Evolutionary conservation across 2,113 vertebrate genomes (phyloP).

Genomic region (Dendropsophus ebraccatus): DNA sequence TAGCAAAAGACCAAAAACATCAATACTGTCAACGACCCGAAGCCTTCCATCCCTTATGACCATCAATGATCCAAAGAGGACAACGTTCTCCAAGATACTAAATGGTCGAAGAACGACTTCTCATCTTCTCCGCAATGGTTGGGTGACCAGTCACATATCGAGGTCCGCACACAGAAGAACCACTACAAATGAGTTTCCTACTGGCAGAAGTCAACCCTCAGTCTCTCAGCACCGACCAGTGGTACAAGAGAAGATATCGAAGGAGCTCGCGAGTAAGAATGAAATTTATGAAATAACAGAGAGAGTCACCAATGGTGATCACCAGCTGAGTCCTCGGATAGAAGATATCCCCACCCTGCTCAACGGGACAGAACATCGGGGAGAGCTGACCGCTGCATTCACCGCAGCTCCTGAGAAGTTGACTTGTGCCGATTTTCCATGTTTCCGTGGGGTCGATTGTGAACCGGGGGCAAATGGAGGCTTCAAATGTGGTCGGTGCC

Average conservation of each 20-base stretch:
- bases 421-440: constrained; percentile 77
- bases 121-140: constrained; percentile 38
- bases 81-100: constrained; percentile 18
- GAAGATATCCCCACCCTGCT: constrained; percentile 44
- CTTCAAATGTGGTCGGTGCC: constrained; percentile 80
- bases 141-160: constrained; percentile 8
- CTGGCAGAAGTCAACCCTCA: background rate
- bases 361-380: constrained; percentile 45
- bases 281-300: constrained; percentile 57
- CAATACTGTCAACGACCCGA: constrained; percentile 54
- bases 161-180: constrained; percentile 31
- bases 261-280: constrained; percentile 52
- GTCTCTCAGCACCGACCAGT: constrained; percentile 5
- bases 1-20: background rate
- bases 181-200: background rate
- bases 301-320: constrained; percentile 47
- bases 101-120: constrained; percentile 54
- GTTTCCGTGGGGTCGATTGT: constrained; percentile 81
- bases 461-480: constrained; percentile 69
- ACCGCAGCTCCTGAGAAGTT: constrained; percentile 34
- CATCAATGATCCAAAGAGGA: constrained; percentile 23
- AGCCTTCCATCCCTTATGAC: constrained; percentile 38
- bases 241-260: constrained; percentile 49
- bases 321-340: constrained; percentile 54
- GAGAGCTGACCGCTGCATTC: background rate